phyloP scores from a whole-genome alignment of 2,888 invertebrate species.

The Synergus itoensis region DNA sequence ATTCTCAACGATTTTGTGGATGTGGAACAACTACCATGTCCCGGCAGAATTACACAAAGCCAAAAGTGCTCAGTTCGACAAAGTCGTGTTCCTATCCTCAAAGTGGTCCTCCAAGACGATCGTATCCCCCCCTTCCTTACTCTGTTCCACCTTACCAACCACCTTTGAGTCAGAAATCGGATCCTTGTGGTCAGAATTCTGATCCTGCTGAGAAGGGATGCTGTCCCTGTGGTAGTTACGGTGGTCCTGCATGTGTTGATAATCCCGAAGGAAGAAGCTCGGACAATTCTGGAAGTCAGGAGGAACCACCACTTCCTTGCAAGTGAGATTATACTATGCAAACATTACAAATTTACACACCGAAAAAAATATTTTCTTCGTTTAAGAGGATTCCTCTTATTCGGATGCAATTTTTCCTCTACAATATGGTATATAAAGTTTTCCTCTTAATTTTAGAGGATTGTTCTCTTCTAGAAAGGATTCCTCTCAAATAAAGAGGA shows the following conservation, averaged over 20 bases:
- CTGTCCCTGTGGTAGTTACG: conserved; percentile 60
- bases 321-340: background rate
- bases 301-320: conserved; percentile 8
- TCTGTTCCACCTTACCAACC: conserved; percentile 48
- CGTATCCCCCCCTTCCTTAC: conserved; percentile 48
- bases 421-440: too few relatives aligned
- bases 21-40: background rate
- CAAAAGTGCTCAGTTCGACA: conserved; percentile 10
- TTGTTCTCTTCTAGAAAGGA: too few relatives aligned
- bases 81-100: conserved; percentile 37
- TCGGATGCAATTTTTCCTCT: too few relatives aligned
- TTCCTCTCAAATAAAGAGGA: too few relatives aligned
- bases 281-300: conserved; percentile 48
- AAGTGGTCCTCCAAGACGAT: conserved; percentile 44
- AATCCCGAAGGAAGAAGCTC: conserved; percentile 45
- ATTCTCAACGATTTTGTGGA: conserved; percentile 18
- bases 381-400: too few relatives aligned
- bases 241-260: conserved; percentile 54
- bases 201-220: conserved; percentile 45
- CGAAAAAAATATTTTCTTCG: too few relatives aligned
- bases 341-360: too few relatives aligned
- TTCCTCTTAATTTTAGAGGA: too few relatives aligned
- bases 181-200: background rate
- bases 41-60: conserved; percentile 12
- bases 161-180: conserved; percentile 26